These are phyloP conservation scores for Oryctes rhinoceros DNA, from an alignment of 1,140 invertebrate species.

Conservation along the genomic window DNA sequence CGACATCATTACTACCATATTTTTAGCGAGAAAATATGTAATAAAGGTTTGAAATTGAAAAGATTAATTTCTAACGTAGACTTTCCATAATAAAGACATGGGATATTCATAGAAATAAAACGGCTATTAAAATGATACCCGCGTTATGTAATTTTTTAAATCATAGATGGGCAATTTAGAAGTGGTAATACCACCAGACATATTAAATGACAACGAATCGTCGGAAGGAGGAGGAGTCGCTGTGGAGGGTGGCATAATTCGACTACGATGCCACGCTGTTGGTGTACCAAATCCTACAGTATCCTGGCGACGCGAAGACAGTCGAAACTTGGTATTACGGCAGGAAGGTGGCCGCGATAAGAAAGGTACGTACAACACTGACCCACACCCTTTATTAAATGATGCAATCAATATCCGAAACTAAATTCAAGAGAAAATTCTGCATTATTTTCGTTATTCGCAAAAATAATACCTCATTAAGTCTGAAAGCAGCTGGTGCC, in stretches of 20 bases:
- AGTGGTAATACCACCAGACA: conserved; percentile 86
- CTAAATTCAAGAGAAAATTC: conserved; percentile 42
- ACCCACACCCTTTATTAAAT: background rate
- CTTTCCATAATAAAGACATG: too few species aligned
- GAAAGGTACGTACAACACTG: conserved; percentile 65
- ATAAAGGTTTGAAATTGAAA: too few species aligned
- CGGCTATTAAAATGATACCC: too few species aligned
- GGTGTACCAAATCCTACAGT: conserved; percentile 82
- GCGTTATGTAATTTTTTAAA: background rate
- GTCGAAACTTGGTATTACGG: conserved; percentile 75
- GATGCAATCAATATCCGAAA: conserved; percentile 19
- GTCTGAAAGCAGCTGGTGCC: conserved; percentile 50
- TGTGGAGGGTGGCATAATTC: conserved; percentile 79
- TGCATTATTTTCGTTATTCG: conserved; percentile 51
- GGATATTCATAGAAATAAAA: too few species aligned
- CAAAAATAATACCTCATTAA: conserved; percentile 54
- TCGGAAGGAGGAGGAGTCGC: conserved; percentile 69
- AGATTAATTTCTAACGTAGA: too few species aligned
- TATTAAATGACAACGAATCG: conserved; percentile 73
- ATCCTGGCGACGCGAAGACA: conserved; percentile 80
- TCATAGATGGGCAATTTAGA: conserved; percentile 77
- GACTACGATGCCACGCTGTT: conserved; percentile 79
- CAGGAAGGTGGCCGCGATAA: conserved; percentile 72
- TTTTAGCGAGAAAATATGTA: too few species aligned
- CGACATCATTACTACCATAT: too few species aligned